Evolutionary conservation across 2,113 vertebrate species (phyloP), one percentile per base, ranked within the genome.

Genomic region (Nibea coibor): DNA sequence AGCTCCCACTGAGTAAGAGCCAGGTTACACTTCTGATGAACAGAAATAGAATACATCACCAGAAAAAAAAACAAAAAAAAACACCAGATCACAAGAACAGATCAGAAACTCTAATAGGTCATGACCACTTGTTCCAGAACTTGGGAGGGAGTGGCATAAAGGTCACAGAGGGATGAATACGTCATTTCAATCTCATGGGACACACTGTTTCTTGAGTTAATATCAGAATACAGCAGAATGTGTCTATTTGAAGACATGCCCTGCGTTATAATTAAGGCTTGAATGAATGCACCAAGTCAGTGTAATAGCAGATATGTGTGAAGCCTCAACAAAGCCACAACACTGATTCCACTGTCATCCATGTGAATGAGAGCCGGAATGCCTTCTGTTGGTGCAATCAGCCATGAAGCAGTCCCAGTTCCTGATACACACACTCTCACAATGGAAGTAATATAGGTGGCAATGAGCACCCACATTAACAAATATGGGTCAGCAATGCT

Each of bases 401-500:
- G 75, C 87, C 80, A 79, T 78, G 63, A 82, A 68, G 39, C 72
- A 73, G 50, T 58, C 47, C 68, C 53, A 50, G 39, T 51, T 63
- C 66, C 72, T 5, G 15, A 68, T 80, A 82, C 70, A 72, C 28
- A 9, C 5, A 4, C 51, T 48, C 20, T 61, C 68, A 87, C 84
- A 89, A 87, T 87, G 72, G 71, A 69, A 66, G 70, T 73, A 80
- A 75, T 67, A 85, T 35, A 74, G 72, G 77, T 75, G 70, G 75
- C 72, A 80, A 82, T 83, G 83, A 88, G 83, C 69, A 79, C 68
- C 82, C 80, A 74, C 87, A 88, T 91, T 79, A 87, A 77, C 81
- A 88, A 82, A 92, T 84, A 84, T 88, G 84, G 89, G 89, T 90
- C 90, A 91, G 78, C 50, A 4, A 51, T 45, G n/a, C 45, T 77